Evolutionary conservation across 1,140 invertebrate genomes (phyloP).

Genomic region (Eciton burchellii): DNA sequence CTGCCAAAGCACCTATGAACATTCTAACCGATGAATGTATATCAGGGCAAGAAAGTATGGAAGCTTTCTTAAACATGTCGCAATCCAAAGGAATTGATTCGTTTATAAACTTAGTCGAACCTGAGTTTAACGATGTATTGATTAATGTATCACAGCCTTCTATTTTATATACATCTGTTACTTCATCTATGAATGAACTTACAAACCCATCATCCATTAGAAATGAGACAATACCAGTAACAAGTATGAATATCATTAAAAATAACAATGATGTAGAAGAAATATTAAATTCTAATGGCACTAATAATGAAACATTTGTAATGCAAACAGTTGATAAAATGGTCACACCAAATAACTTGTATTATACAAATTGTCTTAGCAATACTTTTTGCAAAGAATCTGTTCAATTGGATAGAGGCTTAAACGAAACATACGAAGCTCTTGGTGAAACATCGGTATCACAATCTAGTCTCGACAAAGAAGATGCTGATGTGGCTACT

Average conservation of each 20-base stretch:
- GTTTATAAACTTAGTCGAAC: slow-evolving; percentile 79
- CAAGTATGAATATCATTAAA: background rate
- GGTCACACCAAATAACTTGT: background rate
- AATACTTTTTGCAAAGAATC: slow-evolving; percentile 61
- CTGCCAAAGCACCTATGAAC: slow-evolving; percentile 41
- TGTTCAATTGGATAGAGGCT: background rate
- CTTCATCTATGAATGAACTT: slow-evolving; percentile 53
- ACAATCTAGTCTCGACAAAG: slow-evolving; percentile 20
- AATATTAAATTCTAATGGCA: background rate
- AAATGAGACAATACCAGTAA: background rate
- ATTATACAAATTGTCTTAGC: slow-evolving; percentile 36
- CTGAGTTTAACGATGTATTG: slow-evolving; percentile 77
- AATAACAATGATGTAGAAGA: slow-evolving; percentile 6
- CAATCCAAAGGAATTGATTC: slow-evolving; percentile 81
- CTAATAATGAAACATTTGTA: slow-evolving; percentile 32
- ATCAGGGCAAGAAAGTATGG: slow-evolving; percentile 81
- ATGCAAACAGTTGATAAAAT: background rate
- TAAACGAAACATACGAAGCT: slow-evolving; percentile 52
- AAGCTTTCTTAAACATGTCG: slow-evolving; percentile 80
- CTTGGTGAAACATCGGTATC: background rate
- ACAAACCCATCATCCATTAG: background rate
- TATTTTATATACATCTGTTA: slow-evolving; percentile 76
- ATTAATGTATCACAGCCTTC: slow-evolving; percentile 83
- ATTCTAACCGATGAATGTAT: slow-evolving; percentile 56
- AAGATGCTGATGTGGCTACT: slow-evolving; percentile 11